These are phyloP conservation scores for Euspilapteryx auroguttella DNA, from an alignment of 2,888 invertebrate species.

Conservation along the genomic window DNA sequence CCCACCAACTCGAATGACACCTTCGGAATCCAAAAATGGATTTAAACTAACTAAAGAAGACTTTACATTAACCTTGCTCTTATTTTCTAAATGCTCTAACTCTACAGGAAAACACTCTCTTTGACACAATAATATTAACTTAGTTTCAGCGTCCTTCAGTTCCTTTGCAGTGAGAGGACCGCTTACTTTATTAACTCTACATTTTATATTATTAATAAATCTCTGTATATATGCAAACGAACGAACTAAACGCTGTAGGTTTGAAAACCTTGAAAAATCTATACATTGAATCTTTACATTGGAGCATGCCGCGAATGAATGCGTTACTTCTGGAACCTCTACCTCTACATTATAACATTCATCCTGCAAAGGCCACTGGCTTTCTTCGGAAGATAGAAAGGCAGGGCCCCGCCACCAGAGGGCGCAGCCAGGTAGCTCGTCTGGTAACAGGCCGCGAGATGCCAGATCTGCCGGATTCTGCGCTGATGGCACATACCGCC, in stretches of 20 bases:
- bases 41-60: background rate
- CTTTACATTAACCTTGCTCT: background rate
- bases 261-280: background rate
- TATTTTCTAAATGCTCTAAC: too few relatives aligned
- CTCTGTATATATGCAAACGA: background rate
- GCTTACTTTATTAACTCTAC: background rate
- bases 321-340: background rate
- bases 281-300: too few relatives aligned
- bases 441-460: background rate
- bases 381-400: background rate
- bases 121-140: background rate
- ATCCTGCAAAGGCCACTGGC: background rate
- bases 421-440: background rate
- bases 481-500: background rate
- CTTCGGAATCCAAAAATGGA: background rate
- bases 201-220: background rate
- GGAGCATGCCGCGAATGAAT: too few relatives aligned
- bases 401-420: background rate
- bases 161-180: background rate
- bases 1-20: background rate
- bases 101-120: too few relatives aligned
- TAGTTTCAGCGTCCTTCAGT: background rate
- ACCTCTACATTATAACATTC: background rate
- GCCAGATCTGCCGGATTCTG: background rate
- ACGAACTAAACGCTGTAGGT: background rate